Conservation (phyloP, 2,113 vertebrate genomes). For the Castor canadensis region DNA sequence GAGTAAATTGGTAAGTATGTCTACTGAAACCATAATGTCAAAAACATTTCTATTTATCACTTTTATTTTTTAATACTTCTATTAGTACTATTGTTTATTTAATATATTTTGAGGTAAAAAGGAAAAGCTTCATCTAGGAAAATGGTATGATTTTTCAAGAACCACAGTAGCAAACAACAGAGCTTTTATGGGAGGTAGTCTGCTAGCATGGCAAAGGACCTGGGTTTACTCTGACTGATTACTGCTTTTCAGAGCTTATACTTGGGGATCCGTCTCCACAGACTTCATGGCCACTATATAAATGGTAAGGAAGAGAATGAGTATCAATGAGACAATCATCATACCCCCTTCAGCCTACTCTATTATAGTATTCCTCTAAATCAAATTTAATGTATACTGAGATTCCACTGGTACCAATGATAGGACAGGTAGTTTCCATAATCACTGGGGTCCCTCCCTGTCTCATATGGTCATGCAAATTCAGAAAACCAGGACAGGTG, state of each 20-base stretch:
- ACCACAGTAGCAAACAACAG: background rate
- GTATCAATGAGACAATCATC: background rate
- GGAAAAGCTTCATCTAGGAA: background rate
- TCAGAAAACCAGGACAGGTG: background rate
- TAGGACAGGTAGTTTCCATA: background rate
- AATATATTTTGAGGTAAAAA: background rate
- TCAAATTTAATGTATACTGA: background rate
- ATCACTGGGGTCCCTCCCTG: background rate
- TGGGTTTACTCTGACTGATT: background rate
- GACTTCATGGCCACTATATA: background rate
- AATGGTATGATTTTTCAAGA: slow-evolving; percentile 8
- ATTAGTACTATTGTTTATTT: background rate
- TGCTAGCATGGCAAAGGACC: background rate
- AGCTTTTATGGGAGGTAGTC: background rate
- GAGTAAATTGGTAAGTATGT: background rate
- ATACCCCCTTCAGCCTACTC: background rate
- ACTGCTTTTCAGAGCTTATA: background rate
- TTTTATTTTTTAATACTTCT: background rate
- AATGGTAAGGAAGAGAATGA: background rate
- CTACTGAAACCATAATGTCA: background rate
- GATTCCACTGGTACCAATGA: background rate
- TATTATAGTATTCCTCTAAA: background rate
- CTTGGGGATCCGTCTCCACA: background rate
- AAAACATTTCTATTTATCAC: slow-evolving; percentile 7
- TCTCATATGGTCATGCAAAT: background rate